phyloP scores from a whole-genome alignment of 2,113 vertebrate genomes.

The Aleadryas rufinucha region DNA sequence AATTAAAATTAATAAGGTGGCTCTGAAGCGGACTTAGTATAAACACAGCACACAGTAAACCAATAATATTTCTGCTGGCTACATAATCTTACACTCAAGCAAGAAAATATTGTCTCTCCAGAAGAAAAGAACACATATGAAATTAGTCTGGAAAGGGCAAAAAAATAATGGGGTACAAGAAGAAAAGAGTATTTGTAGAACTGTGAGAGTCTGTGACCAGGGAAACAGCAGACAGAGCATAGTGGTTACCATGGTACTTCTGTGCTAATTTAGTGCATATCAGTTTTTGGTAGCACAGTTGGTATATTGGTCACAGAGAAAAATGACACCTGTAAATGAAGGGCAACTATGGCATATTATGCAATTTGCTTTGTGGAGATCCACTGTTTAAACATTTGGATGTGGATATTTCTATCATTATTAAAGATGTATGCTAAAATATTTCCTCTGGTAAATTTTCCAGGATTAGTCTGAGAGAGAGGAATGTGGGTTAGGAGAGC shows the following conservation, averaged over 20 bases:
- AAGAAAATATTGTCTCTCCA: background rate
- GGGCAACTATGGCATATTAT: background rate
- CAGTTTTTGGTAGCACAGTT: background rate
- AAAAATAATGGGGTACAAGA: background rate
- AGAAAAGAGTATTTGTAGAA: background rate
- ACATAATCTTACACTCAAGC: background rate
- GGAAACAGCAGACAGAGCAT: background rate
- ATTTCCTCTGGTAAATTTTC: background rate
- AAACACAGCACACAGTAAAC: background rate
- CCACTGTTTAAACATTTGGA: background rate
- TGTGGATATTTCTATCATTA: background rate
- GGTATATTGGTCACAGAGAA: background rate
- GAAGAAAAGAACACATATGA: background rate
- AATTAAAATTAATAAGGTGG: background rate
- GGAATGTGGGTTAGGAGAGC: background rate
- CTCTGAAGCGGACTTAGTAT: background rate
- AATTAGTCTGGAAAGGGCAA: background rate
- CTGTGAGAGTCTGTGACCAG: background rate
- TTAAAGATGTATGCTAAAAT: background rate
- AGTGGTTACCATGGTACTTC: background rate
- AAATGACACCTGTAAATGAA: background rate
- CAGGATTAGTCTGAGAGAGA: background rate
- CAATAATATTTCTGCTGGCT: background rate
- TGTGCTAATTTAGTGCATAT: background rate
- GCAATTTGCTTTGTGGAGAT: background rate